phyloP scores from a whole-genome alignment of 2,797 vertebrate genomes.

The Melanotaenia nigrans region DNA sequence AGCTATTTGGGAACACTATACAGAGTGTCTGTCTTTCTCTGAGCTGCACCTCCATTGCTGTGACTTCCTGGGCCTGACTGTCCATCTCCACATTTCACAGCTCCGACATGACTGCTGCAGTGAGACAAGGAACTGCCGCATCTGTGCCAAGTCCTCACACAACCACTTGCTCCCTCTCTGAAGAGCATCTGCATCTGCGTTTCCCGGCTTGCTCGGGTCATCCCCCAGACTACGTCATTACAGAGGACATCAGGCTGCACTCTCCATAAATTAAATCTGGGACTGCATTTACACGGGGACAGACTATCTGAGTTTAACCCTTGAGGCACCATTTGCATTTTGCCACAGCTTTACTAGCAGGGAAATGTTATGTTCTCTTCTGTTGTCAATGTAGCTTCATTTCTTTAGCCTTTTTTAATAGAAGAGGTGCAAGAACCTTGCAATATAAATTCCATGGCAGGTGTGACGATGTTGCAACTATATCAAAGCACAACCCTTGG shows the following conservation, averaged over 20 bases:
- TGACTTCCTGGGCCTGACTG: conserved; percentile 61
- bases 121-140: conserved; percentile 63
- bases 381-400: neutral
- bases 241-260: conserved; percentile 77
- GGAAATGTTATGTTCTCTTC: conserved; percentile 1
- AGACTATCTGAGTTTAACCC: conserved; percentile 55
- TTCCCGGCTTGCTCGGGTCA: conserved; percentile 66
- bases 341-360: conserved; percentile 1
- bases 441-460: neutral
- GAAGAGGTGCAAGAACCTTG: neutral
- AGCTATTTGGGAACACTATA: conserved; percentile 42
- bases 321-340: conserved; percentile 27
- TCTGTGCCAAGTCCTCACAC: conserved; percentile 72
- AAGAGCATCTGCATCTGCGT: conserved; percentile 71
- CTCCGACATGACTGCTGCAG: conserved; percentile 70
- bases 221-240: conserved; percentile 78
- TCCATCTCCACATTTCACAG: conserved; percentile 67
- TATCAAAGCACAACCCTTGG: neutral
- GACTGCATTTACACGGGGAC: conserved; percentile 62
- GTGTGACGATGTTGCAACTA: neutral
- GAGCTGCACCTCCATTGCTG: conserved; percentile 66
- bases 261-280: conserved; percentile 78
- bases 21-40: conserved; percentile 53
- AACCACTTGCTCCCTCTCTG: conserved; percentile 68
- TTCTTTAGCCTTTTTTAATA: neutral